Evolutionary conservation across 2,113 vertebrate species (phyloP).

Genomic region (Tichodroma muraria): DNA sequence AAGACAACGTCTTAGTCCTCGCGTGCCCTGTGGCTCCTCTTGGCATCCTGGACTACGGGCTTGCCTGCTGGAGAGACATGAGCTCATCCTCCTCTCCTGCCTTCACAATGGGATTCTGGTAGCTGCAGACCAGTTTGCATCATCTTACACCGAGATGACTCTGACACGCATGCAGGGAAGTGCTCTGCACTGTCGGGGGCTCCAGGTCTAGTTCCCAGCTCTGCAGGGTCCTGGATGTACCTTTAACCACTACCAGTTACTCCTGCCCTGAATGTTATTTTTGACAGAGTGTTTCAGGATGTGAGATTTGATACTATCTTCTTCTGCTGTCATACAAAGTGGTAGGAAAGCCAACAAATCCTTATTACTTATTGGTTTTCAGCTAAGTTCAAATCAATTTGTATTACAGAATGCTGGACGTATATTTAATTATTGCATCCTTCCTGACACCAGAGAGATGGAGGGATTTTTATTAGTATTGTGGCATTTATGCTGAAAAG

Average conservation of each 20-base stretch:
- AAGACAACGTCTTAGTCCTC: neutral
- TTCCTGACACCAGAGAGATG: neutral
- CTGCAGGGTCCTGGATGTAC: neutral
- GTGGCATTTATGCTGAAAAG: neutral
- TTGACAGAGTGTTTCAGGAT: neutral
- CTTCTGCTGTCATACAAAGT: slow-evolving; percentile 7
- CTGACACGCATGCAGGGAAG: neutral
- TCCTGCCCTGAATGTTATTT: neutral
- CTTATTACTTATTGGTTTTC: slow-evolving; percentile 48
- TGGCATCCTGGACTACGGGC: neutral
- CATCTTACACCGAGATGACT: neutral
- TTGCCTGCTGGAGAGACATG: slow-evolving; percentile 8
- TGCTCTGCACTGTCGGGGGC: neutral
- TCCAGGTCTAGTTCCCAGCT: neutral
- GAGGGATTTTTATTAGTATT: neutral
- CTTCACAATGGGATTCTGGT: neutral
- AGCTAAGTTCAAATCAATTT: slow-evolving; percentile 39
- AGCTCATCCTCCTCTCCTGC: neutral
- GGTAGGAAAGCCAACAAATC: slow-evolving; percentile 32
- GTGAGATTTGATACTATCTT: neutral
- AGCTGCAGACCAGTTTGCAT: neutral
- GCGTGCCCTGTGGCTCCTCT: neutral
- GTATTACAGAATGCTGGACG: neutral
- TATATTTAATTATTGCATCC: slow-evolving; percentile 12
- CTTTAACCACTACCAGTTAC: neutral